Percentiles rank a stretch among this genome's conserved stretches.
Conservation (phyloP, 2,113 vertebrate genomes). For the Burhinus bistriatus region DNA sequence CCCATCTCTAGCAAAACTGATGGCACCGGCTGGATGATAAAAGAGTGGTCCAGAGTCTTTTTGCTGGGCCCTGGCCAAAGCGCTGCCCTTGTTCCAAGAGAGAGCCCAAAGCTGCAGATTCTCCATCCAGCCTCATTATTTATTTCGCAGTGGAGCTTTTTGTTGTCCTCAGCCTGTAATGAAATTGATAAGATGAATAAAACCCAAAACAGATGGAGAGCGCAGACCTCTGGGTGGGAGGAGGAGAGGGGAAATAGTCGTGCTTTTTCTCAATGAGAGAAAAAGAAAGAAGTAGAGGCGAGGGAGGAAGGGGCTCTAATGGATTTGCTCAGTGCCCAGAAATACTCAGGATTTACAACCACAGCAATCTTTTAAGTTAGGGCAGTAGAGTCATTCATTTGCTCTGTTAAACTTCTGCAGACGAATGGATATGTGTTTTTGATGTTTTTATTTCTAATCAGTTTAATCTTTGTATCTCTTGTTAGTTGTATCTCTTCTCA, state of each 20-base stretch:
- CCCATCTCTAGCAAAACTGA: background rate
- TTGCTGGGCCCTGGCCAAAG: background rate
- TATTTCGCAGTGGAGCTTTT: background rate
- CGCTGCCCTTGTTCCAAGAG: background rate
- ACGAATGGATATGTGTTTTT: background rate
- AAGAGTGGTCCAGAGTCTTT: background rate
- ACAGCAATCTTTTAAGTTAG: background rate
- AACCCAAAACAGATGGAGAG: background rate
- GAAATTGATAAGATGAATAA: background rate
- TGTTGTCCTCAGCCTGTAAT: background rate
- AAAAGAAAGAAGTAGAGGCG: background rate
- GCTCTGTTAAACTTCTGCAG: background rate
- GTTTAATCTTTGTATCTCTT: background rate
- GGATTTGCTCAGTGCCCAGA: background rate
- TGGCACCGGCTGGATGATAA: background rate
- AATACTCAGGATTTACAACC: background rate
- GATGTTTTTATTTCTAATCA: background rate
- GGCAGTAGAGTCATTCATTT: background rate
- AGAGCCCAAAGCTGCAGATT: background rate
- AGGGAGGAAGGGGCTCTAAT: background rate
- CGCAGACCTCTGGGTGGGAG: background rate
- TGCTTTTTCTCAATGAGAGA: background rate
- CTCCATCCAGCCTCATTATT: background rate
- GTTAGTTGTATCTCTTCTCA: background rate
- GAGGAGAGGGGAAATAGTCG: background rate